These are phyloP conservation scores for Henicopernis longicauda DNA, from an alignment of 2,113 vertebrate species.

Conservation along the genomic window DNA sequence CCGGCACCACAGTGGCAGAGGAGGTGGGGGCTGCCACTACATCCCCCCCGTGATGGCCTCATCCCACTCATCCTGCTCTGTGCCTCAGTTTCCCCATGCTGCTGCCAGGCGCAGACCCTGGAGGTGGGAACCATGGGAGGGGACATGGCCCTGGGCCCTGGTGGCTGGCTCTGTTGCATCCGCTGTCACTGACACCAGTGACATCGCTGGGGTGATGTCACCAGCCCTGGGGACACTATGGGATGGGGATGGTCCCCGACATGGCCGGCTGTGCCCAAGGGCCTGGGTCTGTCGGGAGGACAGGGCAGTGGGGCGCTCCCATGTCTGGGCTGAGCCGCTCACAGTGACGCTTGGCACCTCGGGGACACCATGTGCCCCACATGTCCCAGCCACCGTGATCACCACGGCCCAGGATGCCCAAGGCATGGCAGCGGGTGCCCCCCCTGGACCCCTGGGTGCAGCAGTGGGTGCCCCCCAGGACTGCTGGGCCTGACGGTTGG, in stretches of 20 bases:
- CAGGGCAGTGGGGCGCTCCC: accelerated
- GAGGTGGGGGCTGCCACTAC: background rate
- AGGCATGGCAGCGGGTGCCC: accelerated
- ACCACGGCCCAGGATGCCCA: accelerated
- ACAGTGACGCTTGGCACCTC: accelerated
- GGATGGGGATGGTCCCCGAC: background rate
- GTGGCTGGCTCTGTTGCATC: background rate
- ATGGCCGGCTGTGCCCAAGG: background rate
- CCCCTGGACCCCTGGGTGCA: accelerated
- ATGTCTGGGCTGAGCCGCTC: background rate
- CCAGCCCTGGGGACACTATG: background rate
- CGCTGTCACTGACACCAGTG: background rate
- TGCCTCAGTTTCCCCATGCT: background rate
- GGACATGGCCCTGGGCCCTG: accelerated
- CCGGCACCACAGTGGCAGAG: background rate
- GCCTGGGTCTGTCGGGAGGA: accelerated
- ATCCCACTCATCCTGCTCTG: accelerated
- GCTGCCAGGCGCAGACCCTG: accelerated
- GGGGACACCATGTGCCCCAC: accelerated
- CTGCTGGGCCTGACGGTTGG: accelerated
- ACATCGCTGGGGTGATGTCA: background rate
- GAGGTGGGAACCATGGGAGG: background rate
- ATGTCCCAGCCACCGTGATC: accelerated
- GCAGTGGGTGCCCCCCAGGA: no score
- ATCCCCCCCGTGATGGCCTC: accelerated